Evolutionary conservation across 1,140 invertebrate genomes (phyloP).

Genomic region (Caenorhabditis inopinata): DNA sequence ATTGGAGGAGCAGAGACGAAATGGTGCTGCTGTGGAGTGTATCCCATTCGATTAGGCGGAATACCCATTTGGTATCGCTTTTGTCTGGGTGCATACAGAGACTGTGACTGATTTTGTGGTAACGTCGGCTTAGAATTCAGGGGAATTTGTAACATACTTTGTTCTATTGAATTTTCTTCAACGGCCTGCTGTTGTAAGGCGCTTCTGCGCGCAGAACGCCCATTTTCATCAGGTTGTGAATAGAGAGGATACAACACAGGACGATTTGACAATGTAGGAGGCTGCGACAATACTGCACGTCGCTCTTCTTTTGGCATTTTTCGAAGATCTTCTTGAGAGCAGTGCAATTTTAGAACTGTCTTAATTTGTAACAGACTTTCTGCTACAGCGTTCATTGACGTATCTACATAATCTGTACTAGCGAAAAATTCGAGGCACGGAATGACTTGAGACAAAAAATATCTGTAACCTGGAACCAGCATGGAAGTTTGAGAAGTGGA

Average conservation of each 20-base stretch:
- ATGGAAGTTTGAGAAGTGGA: neutral
- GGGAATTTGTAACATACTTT: neutral
- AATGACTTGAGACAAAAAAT: constrained; percentile 10
- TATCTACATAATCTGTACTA: neutral
- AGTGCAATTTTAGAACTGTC: neutral
- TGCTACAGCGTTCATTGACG: neutral
- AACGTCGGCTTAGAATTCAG: neutral
- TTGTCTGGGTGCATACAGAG: neutral
- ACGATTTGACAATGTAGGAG: too few species aligned
- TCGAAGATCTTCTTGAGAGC: neutral
- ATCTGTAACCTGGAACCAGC: neutral
- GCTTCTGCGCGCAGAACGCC: neutral
- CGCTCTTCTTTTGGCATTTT: neutral
- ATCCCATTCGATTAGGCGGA: neutral
- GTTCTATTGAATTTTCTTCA: neutral
- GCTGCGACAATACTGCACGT: neutral
- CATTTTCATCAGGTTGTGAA: neutral
- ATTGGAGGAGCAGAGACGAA: neutral
- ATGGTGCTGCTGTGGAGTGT: neutral
- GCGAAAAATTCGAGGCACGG: neutral
- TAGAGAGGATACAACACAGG: too few species aligned
- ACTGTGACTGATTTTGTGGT: neutral
- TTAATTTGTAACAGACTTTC: neutral
- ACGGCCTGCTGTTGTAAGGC: neutral
- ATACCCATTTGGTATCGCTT: constrained; percentile 17